Evolutionary conservation across 1,140 invertebrate species (phyloP).

Genomic region (Pseudomyrmex flavicornis): DNA sequence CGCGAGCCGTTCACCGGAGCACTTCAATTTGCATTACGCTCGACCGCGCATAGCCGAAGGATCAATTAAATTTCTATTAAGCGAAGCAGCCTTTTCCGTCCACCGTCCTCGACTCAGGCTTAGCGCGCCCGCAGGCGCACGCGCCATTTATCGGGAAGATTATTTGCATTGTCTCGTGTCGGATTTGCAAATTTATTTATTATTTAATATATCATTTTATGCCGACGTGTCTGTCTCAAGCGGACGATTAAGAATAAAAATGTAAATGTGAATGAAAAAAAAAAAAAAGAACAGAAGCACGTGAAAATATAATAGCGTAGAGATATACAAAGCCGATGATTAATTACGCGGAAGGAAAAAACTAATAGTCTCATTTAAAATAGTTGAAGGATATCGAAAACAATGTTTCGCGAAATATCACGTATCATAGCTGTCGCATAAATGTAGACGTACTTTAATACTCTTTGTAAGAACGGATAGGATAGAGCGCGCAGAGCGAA

Average conservation of each 20-base stretch:
- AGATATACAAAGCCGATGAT: background rate
- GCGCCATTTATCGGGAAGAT: constrained; percentile 77
- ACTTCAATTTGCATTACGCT: constrained; percentile 82
- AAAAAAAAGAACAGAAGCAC: background rate
- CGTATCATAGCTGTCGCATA: background rate
- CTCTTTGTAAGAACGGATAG: background rate
- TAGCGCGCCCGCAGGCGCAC: constrained; percentile 57
- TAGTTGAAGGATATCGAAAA: too few relatives aligned
- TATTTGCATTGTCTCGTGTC: constrained; percentile 68
- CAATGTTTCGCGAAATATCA: too few relatives aligned
- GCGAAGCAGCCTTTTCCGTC: constrained; percentile 76
- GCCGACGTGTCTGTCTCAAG: background rate
- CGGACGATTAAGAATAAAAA: background rate
- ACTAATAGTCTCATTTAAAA: background rate
- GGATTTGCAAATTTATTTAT: constrained; percentile 66
- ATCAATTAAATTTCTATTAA: constrained; percentile 85
- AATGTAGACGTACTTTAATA: background rate
- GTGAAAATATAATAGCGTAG: background rate
- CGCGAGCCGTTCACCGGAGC: constrained; percentile 66
- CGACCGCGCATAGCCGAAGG: constrained; percentile 82
- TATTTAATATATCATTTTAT: constrained; percentile 33
- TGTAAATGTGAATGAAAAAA: background rate
- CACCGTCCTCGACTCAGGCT: constrained; percentile 44
- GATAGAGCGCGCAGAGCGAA: background rate
- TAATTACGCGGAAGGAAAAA: background rate